Percentiles rank a stretch among this genome's conserved stretches.
phyloP scores from a whole-genome alignment of 2,797 vertebrate genomes.

The Cyprinella venusta region DNA sequence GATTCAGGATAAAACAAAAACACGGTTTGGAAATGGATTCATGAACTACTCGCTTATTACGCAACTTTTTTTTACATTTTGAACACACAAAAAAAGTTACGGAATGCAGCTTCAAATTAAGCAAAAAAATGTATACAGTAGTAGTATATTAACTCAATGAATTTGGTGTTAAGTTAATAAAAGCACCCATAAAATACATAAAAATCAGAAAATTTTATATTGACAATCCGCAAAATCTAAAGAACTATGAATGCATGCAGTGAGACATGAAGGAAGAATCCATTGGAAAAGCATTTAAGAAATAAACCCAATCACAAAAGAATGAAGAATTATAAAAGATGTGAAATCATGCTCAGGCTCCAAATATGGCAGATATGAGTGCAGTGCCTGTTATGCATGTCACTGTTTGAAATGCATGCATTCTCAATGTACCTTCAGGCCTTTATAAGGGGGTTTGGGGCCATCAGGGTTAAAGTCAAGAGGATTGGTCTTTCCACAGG shows the following conservation, averaged over 20 bases:
- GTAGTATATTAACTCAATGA: not conserved
- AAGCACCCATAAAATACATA: not conserved
- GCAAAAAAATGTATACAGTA: not conserved
- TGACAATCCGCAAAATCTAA: not conserved
- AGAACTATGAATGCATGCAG: not conserved
- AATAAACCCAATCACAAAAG: not conserved
- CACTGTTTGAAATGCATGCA: constrained; percentile 58
- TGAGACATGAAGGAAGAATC: not conserved
- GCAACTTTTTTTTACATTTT: no score
- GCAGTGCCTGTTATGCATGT: not conserved
- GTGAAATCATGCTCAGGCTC: not conserved
- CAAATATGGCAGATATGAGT: not conserved
- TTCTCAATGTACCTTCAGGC: constrained; percentile 91
- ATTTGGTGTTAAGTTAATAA: not conserved
- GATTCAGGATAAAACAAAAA: no score
- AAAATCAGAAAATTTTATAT: not conserved
- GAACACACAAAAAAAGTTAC: no score
- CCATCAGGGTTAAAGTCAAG: constrained; percentile 92
- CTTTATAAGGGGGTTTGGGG: constrained; percentile 96
- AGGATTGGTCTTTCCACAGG: constrained; percentile 90
- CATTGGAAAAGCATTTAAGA: not conserved
- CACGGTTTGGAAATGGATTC: no score
- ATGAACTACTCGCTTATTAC: no score
- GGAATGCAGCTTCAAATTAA: not conserved
- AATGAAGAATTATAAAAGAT: not conserved